Base-by-base conservation (phyloP, 1,140 invertebrate species). In the Eubasilissa regina region DNA sequence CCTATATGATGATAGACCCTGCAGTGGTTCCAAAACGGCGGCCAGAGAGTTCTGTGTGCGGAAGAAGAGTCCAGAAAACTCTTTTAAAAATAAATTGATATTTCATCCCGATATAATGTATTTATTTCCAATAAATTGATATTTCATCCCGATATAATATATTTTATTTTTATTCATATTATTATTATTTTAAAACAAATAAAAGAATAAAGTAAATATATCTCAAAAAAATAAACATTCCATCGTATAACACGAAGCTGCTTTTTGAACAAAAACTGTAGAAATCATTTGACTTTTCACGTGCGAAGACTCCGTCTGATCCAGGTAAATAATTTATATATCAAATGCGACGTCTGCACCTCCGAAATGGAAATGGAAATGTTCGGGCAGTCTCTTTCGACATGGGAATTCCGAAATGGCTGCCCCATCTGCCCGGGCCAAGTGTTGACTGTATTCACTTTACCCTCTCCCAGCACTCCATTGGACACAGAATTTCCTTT, bases 311-410 rank as follows among this genome's bases (percentile, higher is more conserved):
- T 70, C 48, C 48, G 66, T 13, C 66, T 25, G 47, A 62, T 21
- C 19, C 56, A 62, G 74, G 74, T 75, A 75, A 75, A 75, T 75
- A 75, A 75, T 75, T 75, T 60, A 75, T 75, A 64, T 75, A 75
- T 75, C 74, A 75, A 64, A 75, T 51, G 74, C 47, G 45, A 62
- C 53, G 74, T 62, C 70, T 74, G 56, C 55, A 48, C 44, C 44
- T 75, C 56, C 62, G 74, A 44, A 21, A 75, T 75, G 74, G 74
- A 44, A 21, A 75, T 75, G 74, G 74, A 60, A 48, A 75, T 64
- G 17, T 56, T 43, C 53, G 35, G 13, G 25, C 51, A 44, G 21
- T 21, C 45, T 48, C 25, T 6, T 35, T 35, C 35, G 44, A n/a
- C 45, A 13, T 12, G 19, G 43, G 58, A 45, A 75, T 62, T 75